A percentile compares a stretch with the other conserved stretches of the same genome.
These are phyloP conservation scores for Trichechus manatus DNA, from an alignment of 2,113 vertebrate species.

Conservation along the genomic window DNA sequence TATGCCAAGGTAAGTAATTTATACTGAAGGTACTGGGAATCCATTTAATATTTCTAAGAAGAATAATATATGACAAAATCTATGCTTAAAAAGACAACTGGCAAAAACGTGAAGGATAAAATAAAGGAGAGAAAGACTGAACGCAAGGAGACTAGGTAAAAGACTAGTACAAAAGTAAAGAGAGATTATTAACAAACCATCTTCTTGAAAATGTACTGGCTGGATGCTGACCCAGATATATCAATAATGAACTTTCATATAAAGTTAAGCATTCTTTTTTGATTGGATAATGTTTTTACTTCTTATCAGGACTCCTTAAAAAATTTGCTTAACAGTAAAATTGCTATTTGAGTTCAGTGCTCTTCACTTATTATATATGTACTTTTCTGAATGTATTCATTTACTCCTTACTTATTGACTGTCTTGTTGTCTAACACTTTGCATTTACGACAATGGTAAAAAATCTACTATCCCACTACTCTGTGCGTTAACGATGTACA, in stretches of 20 bases:
- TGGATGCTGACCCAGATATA: neutral
- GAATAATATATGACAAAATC: neutral
- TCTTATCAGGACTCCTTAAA: slow-evolving; percentile 11
- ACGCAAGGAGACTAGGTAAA: neutral
- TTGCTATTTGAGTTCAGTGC: neutral
- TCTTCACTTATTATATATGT: neutral
- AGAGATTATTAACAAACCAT: neutral
- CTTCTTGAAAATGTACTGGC: neutral
- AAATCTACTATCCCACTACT: no score
- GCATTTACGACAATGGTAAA: no score
- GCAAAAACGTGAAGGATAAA: slow-evolving; percentile 9
- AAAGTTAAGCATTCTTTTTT: slow-evolving; percentile 38
- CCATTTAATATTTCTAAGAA: slow-evolving; percentile 27
- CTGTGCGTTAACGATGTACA: no score
- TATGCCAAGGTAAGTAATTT: slow-evolving; percentile 1
- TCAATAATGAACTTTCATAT: slow-evolving; percentile 27
- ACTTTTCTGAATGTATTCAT: slow-evolving; percentile 27
- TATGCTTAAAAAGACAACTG: slow-evolving; percentile 58
- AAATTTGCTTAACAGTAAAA: slow-evolving; percentile 48
- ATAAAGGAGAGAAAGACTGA: slow-evolving; percentile 30
- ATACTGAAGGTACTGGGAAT: neutral
- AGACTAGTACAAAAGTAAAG: neutral
- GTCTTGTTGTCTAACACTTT: no score
- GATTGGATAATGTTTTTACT: neutral
- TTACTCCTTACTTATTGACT: no score